Evolutionary conservation across 2,888 invertebrate genomes (phyloP).

Genomic region (Plagodis dolabraria): DNA sequence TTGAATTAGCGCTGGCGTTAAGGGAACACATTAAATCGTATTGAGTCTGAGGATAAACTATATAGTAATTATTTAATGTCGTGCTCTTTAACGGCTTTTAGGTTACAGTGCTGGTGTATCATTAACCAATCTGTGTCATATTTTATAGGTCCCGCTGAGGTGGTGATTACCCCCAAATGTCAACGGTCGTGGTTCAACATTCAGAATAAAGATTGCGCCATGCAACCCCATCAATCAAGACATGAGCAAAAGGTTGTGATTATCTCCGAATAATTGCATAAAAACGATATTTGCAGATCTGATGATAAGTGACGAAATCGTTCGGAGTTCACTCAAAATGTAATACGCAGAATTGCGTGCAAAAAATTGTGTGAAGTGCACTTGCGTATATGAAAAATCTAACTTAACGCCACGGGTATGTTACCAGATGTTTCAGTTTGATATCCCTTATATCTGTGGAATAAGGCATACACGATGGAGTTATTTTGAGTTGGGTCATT

Average conservation of each 20-base stretch:
- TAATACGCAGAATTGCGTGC: constrained; percentile 9
- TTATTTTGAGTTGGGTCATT: constrained; percentile 25
- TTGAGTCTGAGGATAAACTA: constrained; percentile 12
- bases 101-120: constrained; percentile 41
- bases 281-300: constrained; percentile 38
- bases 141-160: constrained; percentile 40
- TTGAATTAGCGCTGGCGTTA: neutral
- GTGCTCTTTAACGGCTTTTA: constrained; percentile 25
- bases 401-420: neutral
- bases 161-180: constrained; percentile 48
- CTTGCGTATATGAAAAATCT: neutral
- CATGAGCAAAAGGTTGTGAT: constrained; percentile 50
- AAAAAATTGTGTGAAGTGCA: constrained; percentile 1
- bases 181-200: constrained; percentile 45
- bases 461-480: constrained; percentile 12
- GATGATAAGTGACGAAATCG: constrained; percentile 32
- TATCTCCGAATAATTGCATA: constrained; percentile 50
- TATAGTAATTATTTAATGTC: constrained; percentile 15
- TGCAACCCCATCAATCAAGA: constrained; percentile 51
- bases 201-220: constrained; percentile 48
- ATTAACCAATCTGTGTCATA: constrained; percentile 46
- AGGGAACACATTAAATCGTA: constrained; percentile 1
- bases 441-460: constrained; percentile 1
- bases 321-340: constrained; percentile 24
- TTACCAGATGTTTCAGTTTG: neutral